Base-by-base conservation (phyloP, 2,888 invertebrate genomes). In the Tetragonisca angustula region DNA sequence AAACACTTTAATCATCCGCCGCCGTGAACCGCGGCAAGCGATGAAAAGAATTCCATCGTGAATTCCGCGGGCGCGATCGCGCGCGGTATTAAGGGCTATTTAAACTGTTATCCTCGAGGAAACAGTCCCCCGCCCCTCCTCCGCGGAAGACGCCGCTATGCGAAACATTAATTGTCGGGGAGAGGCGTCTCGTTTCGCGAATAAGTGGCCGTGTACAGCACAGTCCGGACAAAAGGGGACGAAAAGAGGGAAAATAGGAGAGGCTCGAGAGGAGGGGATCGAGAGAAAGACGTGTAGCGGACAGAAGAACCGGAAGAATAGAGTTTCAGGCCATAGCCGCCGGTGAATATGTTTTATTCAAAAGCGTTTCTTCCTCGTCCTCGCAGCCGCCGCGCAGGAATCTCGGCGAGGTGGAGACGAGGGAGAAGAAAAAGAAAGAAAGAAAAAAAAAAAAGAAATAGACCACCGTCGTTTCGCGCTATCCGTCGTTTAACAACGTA, bases 401-500 rank as follows among this genome's bases (percentile, higher is more conserved):
- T 78, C 84, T 86, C 87, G 76, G 21, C 11, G 11, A 21, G 11
- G n/a, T 0, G 11, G 3, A n/a, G n/a, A 56, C 21, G 3, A 21
- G n/a, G 0, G 5, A 82, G 84, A 88, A 89, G 81, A 87, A 87
- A 78, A 85, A 27, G 17, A 19, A 82, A n/a, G n/a, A 84, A 27
- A 11, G 21, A 21, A 11, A n/a, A 56, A 56, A n/a, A 5, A 27
- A 11, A 32, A 27, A 52, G 52, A 52, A 36, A 52, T 52, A n/a
- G 6, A 65, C 27, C 78, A 73, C 21, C 71, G 49, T 56, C 80
- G 69, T 83, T 82, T 86, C 77, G 68, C 74, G 71, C 79, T 75
- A 84, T 56, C 81, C 76, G 85, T 85, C 87, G 83, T 85, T 90
- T 88, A 91, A 87, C 91, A 87, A 87, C 85, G 90, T 91, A 90